Base-by-base conservation (phyloP, 2,113 vertebrate species). In the Cheilinus undulatus region DNA sequence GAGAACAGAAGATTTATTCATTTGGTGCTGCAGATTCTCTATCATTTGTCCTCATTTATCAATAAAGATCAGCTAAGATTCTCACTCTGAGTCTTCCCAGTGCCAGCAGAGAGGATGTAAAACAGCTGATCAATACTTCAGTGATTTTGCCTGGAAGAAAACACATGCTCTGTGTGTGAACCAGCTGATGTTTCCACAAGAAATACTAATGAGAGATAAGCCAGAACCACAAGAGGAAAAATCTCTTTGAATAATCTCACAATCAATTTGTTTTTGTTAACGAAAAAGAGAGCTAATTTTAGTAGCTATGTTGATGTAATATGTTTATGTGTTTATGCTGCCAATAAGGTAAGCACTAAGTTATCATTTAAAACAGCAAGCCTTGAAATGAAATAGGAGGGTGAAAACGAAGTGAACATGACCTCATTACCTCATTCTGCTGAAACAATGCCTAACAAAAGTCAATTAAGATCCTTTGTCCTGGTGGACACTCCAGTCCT, bases 51-150 rank as follows among this genome's bases (percentile, higher is more conserved):
- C 71, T 82, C 54, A 78, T 73, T 81, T 70, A 77, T 86, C 73
- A 72, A 82, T 86, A 87, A 43, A 49, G 70, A 80, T 84, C 64
- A 80, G 78, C 60, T 81, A 81, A 86, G 62, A 69, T 62, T 64
- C 83, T 77, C 2, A n/a, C 73, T 76, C n/a, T 22, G 3, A 72
- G 71, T 76, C 49, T 52, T 40, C 66, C 72, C 63, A 69, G 12
- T 79, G 73, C 58, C 81, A 75, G 73, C 61, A 23, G 64, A 34
- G 51, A 70, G 60, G 51, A 49, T 82, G 70, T 77, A 66, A 86
- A 73, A 66, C 57, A 67, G 45, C 62, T 73, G 82, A 85, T 91
- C 88, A 81, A 90, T 91, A 81, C 65, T 69, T 69, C 42, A 85
- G 54, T 68, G 79, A 80, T 85, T 90, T 80, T 68, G 53, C 70